Evolutionary conservation across 2,113 vertebrate genomes (phyloP), one percentile per base, ranked within the genome.

Genomic region (Balaenoptera acutorostrata): DNA sequence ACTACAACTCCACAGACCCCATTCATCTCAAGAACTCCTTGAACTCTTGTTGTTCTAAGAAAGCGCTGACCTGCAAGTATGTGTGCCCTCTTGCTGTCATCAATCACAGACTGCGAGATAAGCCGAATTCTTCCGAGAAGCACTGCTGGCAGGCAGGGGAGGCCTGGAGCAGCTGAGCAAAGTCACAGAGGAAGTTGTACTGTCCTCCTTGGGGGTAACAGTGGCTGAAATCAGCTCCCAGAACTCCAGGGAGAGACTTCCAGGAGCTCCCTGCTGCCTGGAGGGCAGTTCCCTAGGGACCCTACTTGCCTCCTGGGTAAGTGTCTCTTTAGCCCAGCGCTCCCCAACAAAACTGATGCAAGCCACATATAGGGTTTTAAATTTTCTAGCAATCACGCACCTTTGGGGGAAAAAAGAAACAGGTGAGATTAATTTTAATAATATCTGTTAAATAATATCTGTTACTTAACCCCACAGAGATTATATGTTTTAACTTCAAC

Each of bases 11-110:
- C 25, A 78, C 71, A 55, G 61, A 55, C 13, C 27, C 88, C 25
- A 63, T 87, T 93, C n/a, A 52, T 31, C 55, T 88, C 96, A 75
- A 96, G 11, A 29, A 10, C 89, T 89, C 69, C 94, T 92, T 77
- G 77, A 94, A 41, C 71, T 33, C 27, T 23, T 46, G 74, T 36
- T 71, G 61, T 55, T 77, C 66, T 29, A 15, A 88, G 81, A 88
- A 39, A 36, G 55, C 21, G 33, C 36, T 69, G 81, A 55, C 10
- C 77, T 8, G 14, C 63, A 80, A 68, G 29, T 3, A 0, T 11
- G 2, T 3, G 46, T 8, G 46, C 1, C 23, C 72, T 49, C 9
- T 31, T 46, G 1, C 41, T 78, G 94, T 64, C 94, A 91, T 49
- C 88, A 36, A 44, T 90, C 83, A 88, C 75, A 21, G 81, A 17